phyloP scores from a whole-genome alignment of 2,797 vertebrate species.

The Cheirogaleus major region DNA sequence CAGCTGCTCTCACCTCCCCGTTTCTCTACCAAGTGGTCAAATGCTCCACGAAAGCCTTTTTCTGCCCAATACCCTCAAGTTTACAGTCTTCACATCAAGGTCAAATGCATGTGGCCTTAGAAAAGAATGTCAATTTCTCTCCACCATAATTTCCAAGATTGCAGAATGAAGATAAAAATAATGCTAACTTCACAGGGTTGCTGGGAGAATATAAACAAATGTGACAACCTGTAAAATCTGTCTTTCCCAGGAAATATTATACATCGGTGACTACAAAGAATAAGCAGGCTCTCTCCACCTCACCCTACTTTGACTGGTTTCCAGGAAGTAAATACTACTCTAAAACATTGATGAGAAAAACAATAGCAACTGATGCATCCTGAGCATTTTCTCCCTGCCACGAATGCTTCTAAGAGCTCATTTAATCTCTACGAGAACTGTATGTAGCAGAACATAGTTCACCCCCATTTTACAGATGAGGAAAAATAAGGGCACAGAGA shows the following conservation, averaged over 20 bases:
- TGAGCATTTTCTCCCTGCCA: not conserved
- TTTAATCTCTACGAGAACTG: not conserved
- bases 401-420: not conserved
- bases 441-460: not conserved
- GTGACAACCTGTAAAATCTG: not conserved
- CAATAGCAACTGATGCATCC: not conserved
- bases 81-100: not conserved
- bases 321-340: not conserved
- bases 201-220: conserved; percentile 31
- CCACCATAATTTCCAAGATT: not conserved
- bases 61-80: not conserved
- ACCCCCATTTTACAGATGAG: not conserved
- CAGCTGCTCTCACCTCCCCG: not conserved
- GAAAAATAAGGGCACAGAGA: not conserved
- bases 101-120: not conserved
- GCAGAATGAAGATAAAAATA: conserved; percentile 36
- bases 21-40: not conserved
- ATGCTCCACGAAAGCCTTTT: not conserved
- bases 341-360: not conserved
- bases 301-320: not conserved
- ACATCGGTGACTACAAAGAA: not conserved
- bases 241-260: not conserved
- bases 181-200: not conserved
- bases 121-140: not conserved
- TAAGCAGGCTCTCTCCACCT: not conserved